Conservation (phyloP, 2,888 invertebrate species). For the Timema cristinae region DNA sequence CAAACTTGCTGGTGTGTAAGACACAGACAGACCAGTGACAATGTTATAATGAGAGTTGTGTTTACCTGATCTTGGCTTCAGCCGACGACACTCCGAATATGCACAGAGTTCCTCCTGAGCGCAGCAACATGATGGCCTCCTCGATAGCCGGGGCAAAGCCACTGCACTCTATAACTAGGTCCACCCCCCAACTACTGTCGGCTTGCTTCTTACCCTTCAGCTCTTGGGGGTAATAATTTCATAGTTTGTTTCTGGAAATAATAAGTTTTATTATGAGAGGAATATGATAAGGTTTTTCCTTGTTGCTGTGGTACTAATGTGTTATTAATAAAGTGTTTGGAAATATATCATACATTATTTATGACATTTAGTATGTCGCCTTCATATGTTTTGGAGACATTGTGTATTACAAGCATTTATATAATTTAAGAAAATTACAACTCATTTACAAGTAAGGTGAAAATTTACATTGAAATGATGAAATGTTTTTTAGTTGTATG, state of each 20-base stretch:
- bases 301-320: no score
- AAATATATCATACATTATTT: no score
- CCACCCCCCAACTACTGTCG: conserved; percentile 51
- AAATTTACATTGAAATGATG: no score
- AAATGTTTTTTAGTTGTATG: no score
- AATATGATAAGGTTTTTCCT: no score
- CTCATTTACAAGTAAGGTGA: no score
- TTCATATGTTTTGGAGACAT: no score
- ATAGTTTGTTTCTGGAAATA: conserved; percentile 56
- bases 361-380: no score
- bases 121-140: conserved; percentile 54
- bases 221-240: conserved; percentile 53
- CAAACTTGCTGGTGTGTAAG: no score
- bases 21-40: background rate
- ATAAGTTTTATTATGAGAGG: background rate
- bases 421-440: no score
- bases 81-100: conserved; percentile 65
- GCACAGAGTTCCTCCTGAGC: conserved; percentile 60
- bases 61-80: conserved; percentile 45
- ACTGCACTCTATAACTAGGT: conserved; percentile 67
- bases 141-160: conserved; percentile 68
- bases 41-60: background rate
- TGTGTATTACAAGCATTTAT: no score
- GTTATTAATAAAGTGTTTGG: no score
- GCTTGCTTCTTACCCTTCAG: conserved; percentile 43